Percentiles rank a stretch among this genome's conserved stretches.
Conservation (phyloP, 2,888 invertebrate species). For the Sarcophaga variegata region DNA sequence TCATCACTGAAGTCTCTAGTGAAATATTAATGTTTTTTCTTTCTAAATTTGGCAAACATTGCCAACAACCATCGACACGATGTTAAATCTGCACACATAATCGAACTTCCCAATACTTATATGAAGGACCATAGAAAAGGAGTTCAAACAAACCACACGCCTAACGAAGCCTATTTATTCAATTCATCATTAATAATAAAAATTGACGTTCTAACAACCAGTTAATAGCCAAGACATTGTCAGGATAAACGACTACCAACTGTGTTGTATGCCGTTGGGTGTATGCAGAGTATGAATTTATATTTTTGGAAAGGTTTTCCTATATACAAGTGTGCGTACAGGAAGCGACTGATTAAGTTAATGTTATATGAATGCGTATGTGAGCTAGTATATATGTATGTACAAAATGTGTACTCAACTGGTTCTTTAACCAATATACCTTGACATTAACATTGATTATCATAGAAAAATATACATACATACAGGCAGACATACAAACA, state of each 20-base stretch:
- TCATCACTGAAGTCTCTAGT: too few relatives aligned
- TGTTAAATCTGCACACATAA: neutral
- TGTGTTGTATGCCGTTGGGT: neutral
- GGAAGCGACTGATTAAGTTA: neutral
- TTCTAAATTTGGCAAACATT: too few relatives aligned
- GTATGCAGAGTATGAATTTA: neutral
- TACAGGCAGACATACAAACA: neutral
- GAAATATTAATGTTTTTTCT: too few relatives aligned
- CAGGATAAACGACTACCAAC: constrained; percentile 3
- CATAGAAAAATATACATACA: neutral
- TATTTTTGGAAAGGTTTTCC: neutral
- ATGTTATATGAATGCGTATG: neutral
- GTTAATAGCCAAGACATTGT: constrained; percentile 26
- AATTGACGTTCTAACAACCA: constrained; percentile 23
- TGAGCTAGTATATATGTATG: too few relatives aligned
- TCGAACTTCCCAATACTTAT: neutral
- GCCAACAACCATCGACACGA: too few relatives aligned
- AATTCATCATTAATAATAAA: constrained; percentile 34
- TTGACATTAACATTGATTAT: constrained; percentile 53
- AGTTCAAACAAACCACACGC: neutral
- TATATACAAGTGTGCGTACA: neutral
- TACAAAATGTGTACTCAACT: too few relatives aligned
- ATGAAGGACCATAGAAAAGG: neutral
- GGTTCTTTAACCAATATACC: neutral
- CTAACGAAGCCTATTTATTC: neutral